Conservation (phyloP, 1,140 invertebrate genomes). For the Chionoecetes opilio region DNA sequence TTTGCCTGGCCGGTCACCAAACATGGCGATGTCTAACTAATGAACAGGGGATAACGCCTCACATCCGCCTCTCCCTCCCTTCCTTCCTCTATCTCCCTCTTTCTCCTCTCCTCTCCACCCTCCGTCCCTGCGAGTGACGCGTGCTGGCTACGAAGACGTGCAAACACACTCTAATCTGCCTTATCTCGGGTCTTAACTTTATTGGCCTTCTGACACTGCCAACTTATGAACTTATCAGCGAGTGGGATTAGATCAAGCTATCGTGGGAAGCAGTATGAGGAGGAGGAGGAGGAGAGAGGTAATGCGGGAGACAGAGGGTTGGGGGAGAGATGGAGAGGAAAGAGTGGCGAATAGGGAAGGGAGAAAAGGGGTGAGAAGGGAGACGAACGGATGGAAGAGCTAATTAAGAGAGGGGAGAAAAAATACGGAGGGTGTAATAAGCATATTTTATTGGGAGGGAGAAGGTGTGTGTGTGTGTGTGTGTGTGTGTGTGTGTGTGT, state of each 20-base stretch:
- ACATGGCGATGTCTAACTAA: conserved; percentile 62
- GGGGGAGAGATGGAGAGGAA: neutral
- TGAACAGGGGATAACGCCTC: conserved; percentile 39
- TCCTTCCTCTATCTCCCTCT: neutral
- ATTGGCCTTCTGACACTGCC: conserved; percentile 65
- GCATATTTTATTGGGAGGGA: neutral
- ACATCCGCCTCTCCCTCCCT: neutral
- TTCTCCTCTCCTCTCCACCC: neutral
- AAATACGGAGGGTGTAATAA: neutral
- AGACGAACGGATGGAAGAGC: neutral
- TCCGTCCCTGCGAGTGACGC: neutral
- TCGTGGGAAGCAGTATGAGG: conserved; percentile 65
- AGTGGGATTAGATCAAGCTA: conserved; percentile 72
- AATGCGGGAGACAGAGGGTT: neutral
- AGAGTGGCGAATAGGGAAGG: neutral
- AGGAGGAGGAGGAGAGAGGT: neutral
- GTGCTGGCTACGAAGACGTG: conserved; percentile 61
- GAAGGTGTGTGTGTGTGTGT: neutral
- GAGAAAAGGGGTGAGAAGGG: conserved; percentile 30
- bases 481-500: conserved; percentile 27
- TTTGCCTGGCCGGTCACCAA: conserved; percentile 55
- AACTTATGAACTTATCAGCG: conserved; percentile 78
- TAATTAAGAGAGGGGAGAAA: neutral
- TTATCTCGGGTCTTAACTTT: conserved; percentile 75
- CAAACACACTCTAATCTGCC: conserved; percentile 74